phyloP scores from a whole-genome alignment of 2,888 invertebrate genomes.

The Drosophila paranaensis region DNA sequence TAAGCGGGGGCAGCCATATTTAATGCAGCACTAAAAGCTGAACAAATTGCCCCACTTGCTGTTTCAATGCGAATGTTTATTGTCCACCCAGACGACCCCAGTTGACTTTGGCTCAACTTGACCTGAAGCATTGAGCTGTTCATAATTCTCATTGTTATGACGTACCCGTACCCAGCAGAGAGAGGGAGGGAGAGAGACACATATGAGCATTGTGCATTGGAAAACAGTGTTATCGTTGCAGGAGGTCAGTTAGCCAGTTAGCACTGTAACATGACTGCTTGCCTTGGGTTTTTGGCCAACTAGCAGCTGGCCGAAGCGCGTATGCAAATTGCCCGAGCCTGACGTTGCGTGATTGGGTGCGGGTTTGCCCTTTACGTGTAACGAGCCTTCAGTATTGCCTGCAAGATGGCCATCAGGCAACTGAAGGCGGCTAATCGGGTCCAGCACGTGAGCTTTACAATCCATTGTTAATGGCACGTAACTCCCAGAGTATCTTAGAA shows the following conservation, averaged over 20 bases:
- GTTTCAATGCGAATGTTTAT: slow-evolving; percentile 53
- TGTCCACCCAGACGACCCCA: slow-evolving; percentile 53
- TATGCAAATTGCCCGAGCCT: slow-evolving; percentile 55
- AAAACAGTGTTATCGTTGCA: slow-evolving; percentile 57
- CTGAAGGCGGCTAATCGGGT: slow-evolving; percentile 49
- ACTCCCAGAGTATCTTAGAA: background rate
- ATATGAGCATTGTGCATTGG: slow-evolving; percentile 24
- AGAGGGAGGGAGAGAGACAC: background rate
- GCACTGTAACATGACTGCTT: slow-evolving; percentile 46
- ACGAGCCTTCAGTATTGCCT: slow-evolving; percentile 40
- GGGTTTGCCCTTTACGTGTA: slow-evolving; percentile 61
- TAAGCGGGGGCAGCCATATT: slow-evolving; percentile 40
- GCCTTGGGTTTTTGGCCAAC: slow-evolving; percentile 55
- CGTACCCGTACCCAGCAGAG: background rate
- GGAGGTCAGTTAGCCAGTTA: slow-evolving; percentile 46
- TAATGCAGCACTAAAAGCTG: slow-evolving; percentile 61
- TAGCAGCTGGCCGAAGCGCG: slow-evolving; percentile 26
- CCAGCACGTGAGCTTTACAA: slow-evolving; percentile 57
- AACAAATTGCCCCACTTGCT: slow-evolving; percentile 65
- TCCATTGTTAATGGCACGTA: slow-evolving; percentile 14
- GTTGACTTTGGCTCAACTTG: slow-evolving; percentile 67
- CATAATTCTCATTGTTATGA: slow-evolving; percentile 66
- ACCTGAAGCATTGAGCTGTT: slow-evolving; percentile 59
- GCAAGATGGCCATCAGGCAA: slow-evolving; percentile 47
- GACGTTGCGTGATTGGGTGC: slow-evolving; percentile 55